Evolutionary conservation across 2,113 vertebrate genomes (phyloP), one percentile per base, ranked within the genome.

Genomic region (Dipodomys ordii): DNA sequence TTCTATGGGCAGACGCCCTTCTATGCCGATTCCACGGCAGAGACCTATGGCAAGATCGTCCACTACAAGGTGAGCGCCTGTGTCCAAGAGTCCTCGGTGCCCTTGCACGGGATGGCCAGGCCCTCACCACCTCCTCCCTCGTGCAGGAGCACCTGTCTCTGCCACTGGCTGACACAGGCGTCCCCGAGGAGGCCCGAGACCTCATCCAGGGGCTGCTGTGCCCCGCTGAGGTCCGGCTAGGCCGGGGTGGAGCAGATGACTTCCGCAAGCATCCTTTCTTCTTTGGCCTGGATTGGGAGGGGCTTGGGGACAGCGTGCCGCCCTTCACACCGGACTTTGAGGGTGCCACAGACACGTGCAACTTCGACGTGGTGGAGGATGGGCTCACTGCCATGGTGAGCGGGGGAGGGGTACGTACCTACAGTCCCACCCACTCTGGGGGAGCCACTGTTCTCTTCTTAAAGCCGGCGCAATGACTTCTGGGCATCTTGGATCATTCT

Each of bases 41-140:
- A 99, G 97, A 99, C 99, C 0, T 99, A 99, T 0, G 98, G 98
- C 88, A 99, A 99, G 96, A 99, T 99, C 60, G 98, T 99, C 53
- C 98, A 99, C 96, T 99, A 99, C 96, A 97, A 98, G 98, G 99
- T 99, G 91, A 87, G 96, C 11, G 2, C 1, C 2, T 39, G 30
- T 10, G 16, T n/a, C 35, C 4, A 1, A 2, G 53, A 3, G 23
- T 0, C 20, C 10, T 11, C 22, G 27, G 6, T n/a, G 32, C 9
- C 32, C 0, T 0, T 22, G 0, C 35, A 5, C 2, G 44, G 53
- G 53, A 13, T 15, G 27, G 32, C 87, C 87, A 6, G 35, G 69
- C 79, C 23, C 16, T 72, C 32, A 0, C 18, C 18, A 25, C 2
- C 32, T 1, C 53, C 62, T 62, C 23, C 78, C 62, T 64, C 27